Conservation (phyloP, 2,888 invertebrate species). For the Xestia ashworthii region DNA sequence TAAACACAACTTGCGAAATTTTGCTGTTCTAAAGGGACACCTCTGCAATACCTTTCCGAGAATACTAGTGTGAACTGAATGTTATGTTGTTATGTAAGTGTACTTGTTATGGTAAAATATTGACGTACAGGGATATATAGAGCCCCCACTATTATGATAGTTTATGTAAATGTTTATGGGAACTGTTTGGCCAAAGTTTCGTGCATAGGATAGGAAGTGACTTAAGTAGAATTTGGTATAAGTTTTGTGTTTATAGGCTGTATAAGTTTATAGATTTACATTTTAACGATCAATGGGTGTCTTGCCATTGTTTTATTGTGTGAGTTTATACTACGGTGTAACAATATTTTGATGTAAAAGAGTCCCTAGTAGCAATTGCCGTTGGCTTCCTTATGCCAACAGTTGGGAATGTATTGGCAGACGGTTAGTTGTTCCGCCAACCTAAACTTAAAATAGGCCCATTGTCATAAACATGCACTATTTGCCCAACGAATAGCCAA, state of each 20-base stretch:
- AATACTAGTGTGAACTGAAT: background rate
- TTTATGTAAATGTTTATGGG: conserved; percentile 38
- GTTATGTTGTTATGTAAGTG: background rate
- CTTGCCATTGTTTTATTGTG: background rate
- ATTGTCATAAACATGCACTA: no score
- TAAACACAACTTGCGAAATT: background rate
- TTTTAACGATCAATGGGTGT: background rate
- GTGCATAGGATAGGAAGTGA: background rate
- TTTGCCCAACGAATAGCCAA: no score
- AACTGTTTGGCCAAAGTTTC: conserved; percentile 36
- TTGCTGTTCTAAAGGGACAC: background rate
- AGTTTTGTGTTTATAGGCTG: conserved; percentile 22
- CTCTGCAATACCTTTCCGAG: background rate
- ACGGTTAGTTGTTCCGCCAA: no score
- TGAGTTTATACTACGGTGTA: background rate
- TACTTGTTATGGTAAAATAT: conserved; percentile 20
- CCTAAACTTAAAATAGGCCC: no score
- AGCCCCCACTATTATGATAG: conserved; percentile 1
- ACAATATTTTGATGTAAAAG: no score
- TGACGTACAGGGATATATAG: background rate
- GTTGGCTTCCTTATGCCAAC: no score
- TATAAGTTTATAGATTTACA: conserved; percentile 14
- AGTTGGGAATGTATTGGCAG: no score
- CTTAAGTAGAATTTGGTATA: conserved; percentile 16
- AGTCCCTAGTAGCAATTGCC: no score